phyloP scores from a whole-genome alignment of 2,888 invertebrate species.

The Seira musarum region DNA sequence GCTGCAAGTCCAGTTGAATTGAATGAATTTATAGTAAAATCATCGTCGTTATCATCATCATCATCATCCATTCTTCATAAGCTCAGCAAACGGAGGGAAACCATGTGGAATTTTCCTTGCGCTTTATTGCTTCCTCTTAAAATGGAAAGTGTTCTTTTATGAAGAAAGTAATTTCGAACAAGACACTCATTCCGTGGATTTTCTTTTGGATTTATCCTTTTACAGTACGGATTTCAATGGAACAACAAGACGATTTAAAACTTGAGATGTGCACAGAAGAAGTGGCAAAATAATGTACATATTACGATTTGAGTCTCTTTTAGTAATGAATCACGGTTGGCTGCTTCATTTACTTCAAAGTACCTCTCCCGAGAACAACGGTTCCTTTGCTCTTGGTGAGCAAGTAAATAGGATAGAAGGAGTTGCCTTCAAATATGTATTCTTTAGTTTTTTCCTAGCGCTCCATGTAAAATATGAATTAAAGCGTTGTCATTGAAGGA shows the following conservation, averaged over 20 bases:
- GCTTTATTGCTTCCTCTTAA: no score
- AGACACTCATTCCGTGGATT: not conserved
- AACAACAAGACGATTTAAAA: not conserved
- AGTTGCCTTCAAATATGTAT: not conserved
- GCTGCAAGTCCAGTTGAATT: no score
- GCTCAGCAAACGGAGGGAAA: no score
- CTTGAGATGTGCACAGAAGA: not conserved
- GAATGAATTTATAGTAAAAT: no score
- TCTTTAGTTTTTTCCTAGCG: not conserved
- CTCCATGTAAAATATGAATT: constrained; percentile 9
- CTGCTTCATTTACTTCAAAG: constrained; percentile 13
- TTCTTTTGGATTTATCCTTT: not conserved
- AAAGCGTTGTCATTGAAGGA: constrained; percentile 8
- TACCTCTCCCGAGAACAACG: not conserved
- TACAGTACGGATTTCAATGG: not conserved
- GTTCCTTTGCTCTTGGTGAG: no score
- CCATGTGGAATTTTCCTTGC: no score
- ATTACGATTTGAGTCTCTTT: constrained; percentile 2
- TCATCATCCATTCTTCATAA: no score
- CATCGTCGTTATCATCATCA: no score
- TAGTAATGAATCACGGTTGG: constrained; percentile 6
- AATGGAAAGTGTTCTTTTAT: not conserved
- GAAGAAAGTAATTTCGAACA: not conserved
- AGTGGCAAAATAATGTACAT: constrained; percentile 5
- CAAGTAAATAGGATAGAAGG: constrained; percentile 6